Percentiles rank a stretch among this genome's conserved stretches.
Conservation (phyloP, 2,888 invertebrate species). For the Alviniconcha strummeri region DNA sequence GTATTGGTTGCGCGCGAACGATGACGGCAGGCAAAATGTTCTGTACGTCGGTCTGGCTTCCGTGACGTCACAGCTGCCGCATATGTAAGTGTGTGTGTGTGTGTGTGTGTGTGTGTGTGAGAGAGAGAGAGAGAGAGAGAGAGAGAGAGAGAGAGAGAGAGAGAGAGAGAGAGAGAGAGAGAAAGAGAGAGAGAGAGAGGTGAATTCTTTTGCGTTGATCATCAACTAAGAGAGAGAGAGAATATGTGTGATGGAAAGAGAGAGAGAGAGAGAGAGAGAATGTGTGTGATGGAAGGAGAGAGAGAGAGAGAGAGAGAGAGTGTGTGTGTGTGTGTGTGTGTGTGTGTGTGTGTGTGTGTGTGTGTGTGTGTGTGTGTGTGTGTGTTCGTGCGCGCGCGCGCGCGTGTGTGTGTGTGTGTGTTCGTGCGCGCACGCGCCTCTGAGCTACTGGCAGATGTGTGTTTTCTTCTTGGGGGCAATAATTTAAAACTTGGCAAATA, state of each 20-base stretch:
- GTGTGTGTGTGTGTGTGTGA: slow-evolving; percentile 9
- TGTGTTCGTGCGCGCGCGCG: not conserved
- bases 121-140: slow-evolving; percentile 6
- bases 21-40: no score
- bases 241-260: no score
- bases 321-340: not conserved
- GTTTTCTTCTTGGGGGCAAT: not conserved
- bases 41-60: not conserved
- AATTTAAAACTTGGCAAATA: not conserved
- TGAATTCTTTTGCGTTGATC: no score
- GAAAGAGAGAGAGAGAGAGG: no score
- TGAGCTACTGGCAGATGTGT: no score
- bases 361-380: not conserved
- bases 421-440: not conserved
- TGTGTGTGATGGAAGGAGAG: no score
- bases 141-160: slow-evolving; percentile 3
- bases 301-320: not conserved
- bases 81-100: slow-evolving; percentile 1
- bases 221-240: no score
- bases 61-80: not conserved
- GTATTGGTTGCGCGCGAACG: no score
- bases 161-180: no score
- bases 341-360: slow-evolving; percentile 4
- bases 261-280: no score
- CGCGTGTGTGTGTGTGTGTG: not conserved